Percentiles rank a stretch among this genome's conserved stretches.
These are phyloP conservation scores for Turritopsis dohrnii DNA, from an alignment of 30 jellyfish, hydroid and myxozoan genomes.

Conservation along the genomic window DNA sequence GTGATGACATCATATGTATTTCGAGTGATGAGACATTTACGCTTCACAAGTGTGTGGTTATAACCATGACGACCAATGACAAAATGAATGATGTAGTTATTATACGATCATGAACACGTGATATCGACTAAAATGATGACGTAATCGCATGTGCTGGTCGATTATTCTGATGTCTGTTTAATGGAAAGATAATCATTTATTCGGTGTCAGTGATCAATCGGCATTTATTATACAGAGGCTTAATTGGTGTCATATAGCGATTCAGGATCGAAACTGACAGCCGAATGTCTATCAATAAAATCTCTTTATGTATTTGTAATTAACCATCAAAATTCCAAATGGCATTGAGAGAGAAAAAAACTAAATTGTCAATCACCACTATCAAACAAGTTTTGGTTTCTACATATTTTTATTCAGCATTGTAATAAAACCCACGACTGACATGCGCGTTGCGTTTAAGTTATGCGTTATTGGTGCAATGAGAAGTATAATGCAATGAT, in stretches of 20 bases:
- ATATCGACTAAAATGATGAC: background rate
- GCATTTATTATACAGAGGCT: background rate
- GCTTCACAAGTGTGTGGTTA: too few relatives aligned
- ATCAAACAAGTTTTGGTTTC: too few relatives aligned
- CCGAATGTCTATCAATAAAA: background rate
- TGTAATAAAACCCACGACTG: too few relatives aligned
- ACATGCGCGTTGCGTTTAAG: too few relatives aligned
- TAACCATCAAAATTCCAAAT: background rate
- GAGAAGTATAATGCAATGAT: too few relatives aligned
- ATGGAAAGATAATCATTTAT: background rate
- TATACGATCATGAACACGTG: background rate
- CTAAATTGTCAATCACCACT: background rate
- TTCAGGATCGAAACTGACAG: background rate
- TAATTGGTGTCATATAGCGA: background rate
- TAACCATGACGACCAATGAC: too few relatives aligned
- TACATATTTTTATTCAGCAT: too few relatives aligned
- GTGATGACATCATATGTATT: background rate
- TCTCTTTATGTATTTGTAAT: background rate
- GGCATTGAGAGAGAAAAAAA: too few relatives aligned
- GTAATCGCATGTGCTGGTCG: background rate
- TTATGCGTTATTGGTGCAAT: too few relatives aligned
- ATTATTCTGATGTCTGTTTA: background rate
- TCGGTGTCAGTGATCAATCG: background rate
- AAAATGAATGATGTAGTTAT: too few relatives aligned
- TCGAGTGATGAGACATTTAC: background rate